Conservation (phyloP, 2,888 invertebrate species). For the Keiferia lycopersicella region DNA sequence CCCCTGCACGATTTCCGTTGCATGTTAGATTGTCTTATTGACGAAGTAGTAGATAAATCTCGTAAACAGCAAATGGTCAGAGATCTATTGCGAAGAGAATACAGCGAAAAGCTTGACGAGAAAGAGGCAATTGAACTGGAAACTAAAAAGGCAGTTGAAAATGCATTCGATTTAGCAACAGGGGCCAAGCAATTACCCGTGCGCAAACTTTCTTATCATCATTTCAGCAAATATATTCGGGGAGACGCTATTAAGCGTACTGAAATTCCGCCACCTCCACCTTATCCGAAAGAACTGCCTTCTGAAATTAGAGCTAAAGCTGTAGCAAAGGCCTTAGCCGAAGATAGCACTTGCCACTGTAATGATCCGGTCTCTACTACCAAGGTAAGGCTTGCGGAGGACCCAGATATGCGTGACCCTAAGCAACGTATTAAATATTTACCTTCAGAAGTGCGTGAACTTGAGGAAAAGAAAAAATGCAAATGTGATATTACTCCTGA, state of each 20-base stretch:
- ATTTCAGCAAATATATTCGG: slow-evolving; percentile 43
- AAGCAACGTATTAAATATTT: slow-evolving; percentile 37
- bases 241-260: slow-evolving; percentile 50
- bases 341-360: slow-evolving; percentile 50
- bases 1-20: slow-evolving; percentile 56
- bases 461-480: slow-evolving; percentile 61
- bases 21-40: slow-evolving; percentile 51
- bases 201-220: slow-evolving; percentile 37
- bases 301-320: background rate
- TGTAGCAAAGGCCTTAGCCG: background rate
- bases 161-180: slow-evolving; percentile 54
- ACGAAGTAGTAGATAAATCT: slow-evolving; percentile 48
- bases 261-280: slow-evolving; percentile 30
- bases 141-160: slow-evolving; percentile 42
- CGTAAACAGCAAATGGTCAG: slow-evolving; percentile 32
- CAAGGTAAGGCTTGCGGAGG: slow-evolving; percentile 31
- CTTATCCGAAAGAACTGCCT: slow-evolving; percentile 36
- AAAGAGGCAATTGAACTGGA: slow-evolving; percentile 48
- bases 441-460: slow-evolving; percentile 56
- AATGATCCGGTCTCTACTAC: slow-evolving; percentile 6
- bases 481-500: slow-evolving; percentile 55
- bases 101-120: slow-evolving; percentile 39
- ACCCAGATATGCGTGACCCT: slow-evolving; percentile 13
- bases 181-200: slow-evolving; percentile 39
- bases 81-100: slow-evolving; percentile 30